A percentile compares a stretch with the other conserved stretches of the same genome.
phyloP scores from a whole-genome alignment of 2,888 invertebrate genomes.

The Drosophila colorata region DNA sequence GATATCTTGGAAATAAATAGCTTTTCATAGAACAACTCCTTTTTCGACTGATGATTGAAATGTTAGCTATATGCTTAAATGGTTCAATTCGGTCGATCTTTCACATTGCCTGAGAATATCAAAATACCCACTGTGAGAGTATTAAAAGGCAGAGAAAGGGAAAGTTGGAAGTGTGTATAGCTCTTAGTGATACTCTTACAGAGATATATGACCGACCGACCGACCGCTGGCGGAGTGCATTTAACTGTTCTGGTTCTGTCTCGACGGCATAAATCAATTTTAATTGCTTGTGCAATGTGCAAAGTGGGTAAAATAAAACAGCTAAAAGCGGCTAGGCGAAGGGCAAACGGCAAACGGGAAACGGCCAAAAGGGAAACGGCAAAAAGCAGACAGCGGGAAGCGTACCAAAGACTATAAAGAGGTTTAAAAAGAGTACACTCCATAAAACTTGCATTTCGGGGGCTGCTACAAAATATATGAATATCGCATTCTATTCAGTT shows the following conservation, averaged over 20 bases:
- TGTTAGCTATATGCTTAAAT: too few species aligned
- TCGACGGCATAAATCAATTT: slow-evolving; percentile 78
- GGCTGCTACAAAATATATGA: neutral
- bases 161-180: slow-evolving; percentile 31
- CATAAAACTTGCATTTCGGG: slow-evolving; percentile 22
- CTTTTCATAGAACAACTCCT: too few species aligned
- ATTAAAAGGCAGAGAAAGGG: slow-evolving; percentile 25
- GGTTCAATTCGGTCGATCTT: neutral
- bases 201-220: slow-evolving; percentile 52
- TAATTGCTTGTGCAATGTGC: slow-evolving; percentile 75
- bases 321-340: slow-evolving; percentile 23
- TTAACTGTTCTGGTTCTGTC: slow-evolving; percentile 73
- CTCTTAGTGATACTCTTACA: slow-evolving; percentile 27
- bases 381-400: slow-evolving; percentile 27
- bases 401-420: slow-evolving; percentile 23
- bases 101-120: too few species aligned
- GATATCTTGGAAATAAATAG: too few species aligned
- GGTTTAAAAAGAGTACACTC: slow-evolving; percentile 9
- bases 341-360: slow-evolving; percentile 3
- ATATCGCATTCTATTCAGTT: slow-evolving; percentile 4
- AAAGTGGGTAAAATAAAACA: slow-evolving; percentile 64
- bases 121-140: neutral
- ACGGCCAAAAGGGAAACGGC: slow-evolving; percentile 1
- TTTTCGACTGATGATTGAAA: too few species aligned
- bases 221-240: slow-evolving; percentile 58